Conservation (phyloP, 2,888 invertebrate species). For the Caenorhabditis japonica region DNA sequence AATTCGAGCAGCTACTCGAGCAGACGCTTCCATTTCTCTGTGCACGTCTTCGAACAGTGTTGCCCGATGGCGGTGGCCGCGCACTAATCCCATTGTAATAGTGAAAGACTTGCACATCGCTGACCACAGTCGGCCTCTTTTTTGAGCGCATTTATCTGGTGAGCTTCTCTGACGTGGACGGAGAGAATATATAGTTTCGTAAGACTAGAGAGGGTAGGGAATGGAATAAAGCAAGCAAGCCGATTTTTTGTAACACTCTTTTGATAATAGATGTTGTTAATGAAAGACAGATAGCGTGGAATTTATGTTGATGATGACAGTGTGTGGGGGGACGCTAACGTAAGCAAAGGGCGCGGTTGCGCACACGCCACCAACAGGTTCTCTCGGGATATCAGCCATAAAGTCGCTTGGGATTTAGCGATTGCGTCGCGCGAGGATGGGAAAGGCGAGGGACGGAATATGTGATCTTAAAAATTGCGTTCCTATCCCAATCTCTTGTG, state of each 20-base stretch:
- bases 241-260: constrained; percentile 15
- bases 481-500: too few relatives aligned
- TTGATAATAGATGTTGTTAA: constrained; percentile 6
- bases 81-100: constrained; percentile 48
- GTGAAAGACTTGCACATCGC: constrained; percentile 58
- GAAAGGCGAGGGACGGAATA: too few relatives aligned
- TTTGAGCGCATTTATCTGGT: constrained; percentile 8
- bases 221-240: background rate
- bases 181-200: constrained; percentile 13
- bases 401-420: too few relatives aligned
- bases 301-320: too few relatives aligned
- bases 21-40: constrained; percentile 31
- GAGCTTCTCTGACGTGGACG: constrained; percentile 7
- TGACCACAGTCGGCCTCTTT: constrained; percentile 40
- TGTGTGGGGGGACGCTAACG: constrained; percentile 13
- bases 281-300: constrained; percentile 6
- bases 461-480: too few relatives aligned
- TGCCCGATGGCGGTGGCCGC: constrained; percentile 3
- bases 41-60: constrained; percentile 20
- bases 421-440: too few relatives aligned
- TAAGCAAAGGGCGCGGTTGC: constrained; percentile 36
- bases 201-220: background rate
- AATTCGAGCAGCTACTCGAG: constrained; percentile 28
- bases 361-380: constrained; percentile 37
- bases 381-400: constrained; percentile 31